Evolutionary conservation across 1,140 invertebrate genomes (phyloP).

Genomic region (Triops longicaudatus): DNA sequence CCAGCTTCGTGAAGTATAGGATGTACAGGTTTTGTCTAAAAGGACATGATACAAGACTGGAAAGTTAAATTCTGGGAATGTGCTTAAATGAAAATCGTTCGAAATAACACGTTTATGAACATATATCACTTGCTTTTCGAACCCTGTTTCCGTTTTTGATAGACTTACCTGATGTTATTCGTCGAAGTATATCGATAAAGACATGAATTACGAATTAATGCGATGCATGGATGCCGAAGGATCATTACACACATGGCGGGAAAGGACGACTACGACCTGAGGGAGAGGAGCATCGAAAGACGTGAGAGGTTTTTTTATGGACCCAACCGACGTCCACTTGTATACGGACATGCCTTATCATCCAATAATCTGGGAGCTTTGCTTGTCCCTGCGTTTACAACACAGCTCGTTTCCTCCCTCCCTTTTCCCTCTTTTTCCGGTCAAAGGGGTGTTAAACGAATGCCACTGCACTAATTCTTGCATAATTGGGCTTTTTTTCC

Average conservation of each 20-base stretch:
- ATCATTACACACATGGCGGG: not conserved
- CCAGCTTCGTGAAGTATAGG: too few species aligned
- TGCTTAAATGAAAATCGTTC: too few species aligned
- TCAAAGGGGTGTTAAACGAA: too few species aligned
- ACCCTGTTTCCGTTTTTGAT: not conserved
- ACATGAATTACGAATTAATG: not conserved
- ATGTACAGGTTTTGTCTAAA: too few species aligned
- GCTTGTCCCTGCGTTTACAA: not conserved
- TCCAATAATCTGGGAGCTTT: not conserved
- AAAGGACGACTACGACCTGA: not conserved
- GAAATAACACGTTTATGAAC: too few species aligned
- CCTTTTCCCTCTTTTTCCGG: too few species aligned
- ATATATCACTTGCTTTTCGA: too few species aligned
- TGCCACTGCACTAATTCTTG: too few species aligned
- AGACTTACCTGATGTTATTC: not conserved
- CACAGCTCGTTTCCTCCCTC: not conserved
- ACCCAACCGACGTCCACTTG: not conserved
- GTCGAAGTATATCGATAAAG: not conserved
- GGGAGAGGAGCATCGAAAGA: not conserved
- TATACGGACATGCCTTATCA: not conserved
- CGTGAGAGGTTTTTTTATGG: slow-evolving; percentile 9
- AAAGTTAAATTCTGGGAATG: too few species aligned
- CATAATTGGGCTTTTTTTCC: too few species aligned
- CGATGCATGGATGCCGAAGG: not conserved
- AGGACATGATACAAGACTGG: too few species aligned